phyloP scores from a whole-genome alignment of 2,113 vertebrate genomes.

The Tragulus kanchil region DNA sequence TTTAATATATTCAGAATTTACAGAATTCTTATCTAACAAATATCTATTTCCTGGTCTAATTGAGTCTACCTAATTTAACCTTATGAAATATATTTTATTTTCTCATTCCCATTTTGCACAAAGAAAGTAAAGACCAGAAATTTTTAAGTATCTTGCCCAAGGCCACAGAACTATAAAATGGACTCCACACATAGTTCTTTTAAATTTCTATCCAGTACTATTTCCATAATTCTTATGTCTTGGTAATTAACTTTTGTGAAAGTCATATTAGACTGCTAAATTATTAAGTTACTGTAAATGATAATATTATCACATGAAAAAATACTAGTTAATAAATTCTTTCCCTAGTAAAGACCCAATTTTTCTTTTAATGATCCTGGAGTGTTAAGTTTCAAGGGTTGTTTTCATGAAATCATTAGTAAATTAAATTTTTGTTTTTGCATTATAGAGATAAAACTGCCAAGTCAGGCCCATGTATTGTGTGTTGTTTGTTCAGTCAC shows the following conservation, averaged over 20 bases:
- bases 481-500: too few relatives aligned
- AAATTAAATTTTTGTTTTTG: background rate
- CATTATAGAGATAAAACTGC: background rate
- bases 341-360: background rate
- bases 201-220: background rate
- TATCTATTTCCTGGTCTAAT: background rate
- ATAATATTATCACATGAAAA: slow-evolving; percentile 23
- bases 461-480: background rate
- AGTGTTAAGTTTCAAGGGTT: background rate
- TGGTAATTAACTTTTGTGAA: background rate
- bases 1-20: background rate
- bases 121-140: background rate
- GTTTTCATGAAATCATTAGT: background rate
- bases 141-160: background rate
- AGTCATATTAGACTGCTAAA: background rate
- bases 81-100: background rate
- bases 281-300: slow-evolving; percentile 4
- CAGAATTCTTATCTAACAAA: background rate
- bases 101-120: background rate
- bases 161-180: background rate
- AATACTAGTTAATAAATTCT: background rate
- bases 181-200: background rate
- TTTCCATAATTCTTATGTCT: background rate
- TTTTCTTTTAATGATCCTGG: background rate
- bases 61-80: background rate